phyloP scores from a whole-genome alignment of 92 coral and sea anemone genomes.

The Virgularia gustaviana region DNA sequence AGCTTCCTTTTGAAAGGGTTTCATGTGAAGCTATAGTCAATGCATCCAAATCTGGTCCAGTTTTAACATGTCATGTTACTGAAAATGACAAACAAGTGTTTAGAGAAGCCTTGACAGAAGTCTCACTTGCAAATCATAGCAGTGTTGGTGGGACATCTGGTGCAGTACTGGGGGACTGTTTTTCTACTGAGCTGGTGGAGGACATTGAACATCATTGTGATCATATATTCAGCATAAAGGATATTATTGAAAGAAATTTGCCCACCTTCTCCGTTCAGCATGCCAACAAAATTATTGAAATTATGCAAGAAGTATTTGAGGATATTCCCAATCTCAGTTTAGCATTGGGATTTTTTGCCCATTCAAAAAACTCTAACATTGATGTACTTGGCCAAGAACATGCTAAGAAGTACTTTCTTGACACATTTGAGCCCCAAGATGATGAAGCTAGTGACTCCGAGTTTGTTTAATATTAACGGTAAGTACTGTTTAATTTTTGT shows the following conservation, averaged over 20 bases:
- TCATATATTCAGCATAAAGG: slow-evolving; percentile 40
- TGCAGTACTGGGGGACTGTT: slow-evolving; percentile 12
- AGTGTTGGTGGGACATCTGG: slow-evolving; percentile 5
- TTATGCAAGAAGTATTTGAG: slow-evolving; percentile 41
- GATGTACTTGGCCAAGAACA: too few species aligned
- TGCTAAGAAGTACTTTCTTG: too few species aligned
- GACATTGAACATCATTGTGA: slow-evolving; percentile 37
- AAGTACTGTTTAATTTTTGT: too few species aligned
- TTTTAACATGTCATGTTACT: slow-evolving; percentile 10
- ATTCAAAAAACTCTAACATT: not conserved
- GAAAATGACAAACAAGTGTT: slow-evolving; percentile 23
- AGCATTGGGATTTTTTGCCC: slow-evolving; percentile 17
- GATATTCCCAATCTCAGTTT: slow-evolving; percentile 37
- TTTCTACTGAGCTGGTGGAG: slow-evolving; percentile 39
- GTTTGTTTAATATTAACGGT: too few species aligned
- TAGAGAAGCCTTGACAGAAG: slow-evolving; percentile 36
- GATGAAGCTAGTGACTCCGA: too few species aligned
- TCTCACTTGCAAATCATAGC: not conserved
- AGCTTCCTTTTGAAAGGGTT: slow-evolving; percentile 20
- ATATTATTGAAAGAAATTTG: slow-evolving; percentile 28
- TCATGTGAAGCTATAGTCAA: too few species aligned
- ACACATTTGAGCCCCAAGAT: too few species aligned
- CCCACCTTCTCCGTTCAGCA: slow-evolving; percentile 43
- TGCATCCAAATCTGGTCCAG: not conserved
- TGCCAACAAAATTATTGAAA: slow-evolving; percentile 41